Percentiles rank a stretch among this genome's conserved stretches.
phyloP scores from a whole-genome alignment of 2,888 invertebrate genomes.

The Apamea anceps region DNA sequence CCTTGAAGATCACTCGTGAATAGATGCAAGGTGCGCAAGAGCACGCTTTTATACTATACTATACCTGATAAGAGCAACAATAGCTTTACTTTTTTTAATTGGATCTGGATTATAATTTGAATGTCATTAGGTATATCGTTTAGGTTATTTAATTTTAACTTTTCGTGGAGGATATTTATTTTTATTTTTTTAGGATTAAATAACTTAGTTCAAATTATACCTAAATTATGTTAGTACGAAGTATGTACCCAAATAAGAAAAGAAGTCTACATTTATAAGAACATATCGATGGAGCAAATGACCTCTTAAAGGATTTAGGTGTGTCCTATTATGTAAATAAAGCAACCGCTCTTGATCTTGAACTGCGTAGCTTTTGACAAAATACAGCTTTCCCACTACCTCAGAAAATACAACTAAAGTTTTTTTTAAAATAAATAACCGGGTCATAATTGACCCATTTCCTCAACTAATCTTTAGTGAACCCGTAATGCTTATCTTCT shows the following conservation, averaged over 20 bases:
- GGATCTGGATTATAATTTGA: slow-evolving; percentile 20
- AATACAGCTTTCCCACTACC: background rate
- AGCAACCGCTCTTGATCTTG: background rate
- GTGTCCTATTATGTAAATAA: background rate
- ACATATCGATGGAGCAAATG: background rate
- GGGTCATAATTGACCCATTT: background rate
- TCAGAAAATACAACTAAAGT: background rate
- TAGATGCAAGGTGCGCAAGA: slow-evolving; percentile 53
- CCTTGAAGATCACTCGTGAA: slow-evolving; percentile 62
- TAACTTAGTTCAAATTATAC: background rate
- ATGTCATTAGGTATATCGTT: background rate
- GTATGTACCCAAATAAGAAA: background rate
- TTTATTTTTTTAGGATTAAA: background rate
- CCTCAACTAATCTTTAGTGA: background rate
- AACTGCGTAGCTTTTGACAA: slow-evolving; percentile 2
- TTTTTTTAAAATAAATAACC: background rate
- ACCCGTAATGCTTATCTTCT: background rate
- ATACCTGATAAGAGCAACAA: slow-evolving; percentile 58
- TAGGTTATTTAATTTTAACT: background rate
- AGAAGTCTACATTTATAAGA: background rate
- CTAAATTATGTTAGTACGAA: background rate
- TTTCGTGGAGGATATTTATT: background rate
- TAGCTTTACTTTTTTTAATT: slow-evolving; percentile 23
- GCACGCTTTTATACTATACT: slow-evolving; percentile 61
- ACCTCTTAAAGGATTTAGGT: background rate